These are phyloP conservation scores for Datnioides undecimradiatus DNA, from an alignment of 2,113 vertebrate genomes.

Conservation along the genomic window DNA sequence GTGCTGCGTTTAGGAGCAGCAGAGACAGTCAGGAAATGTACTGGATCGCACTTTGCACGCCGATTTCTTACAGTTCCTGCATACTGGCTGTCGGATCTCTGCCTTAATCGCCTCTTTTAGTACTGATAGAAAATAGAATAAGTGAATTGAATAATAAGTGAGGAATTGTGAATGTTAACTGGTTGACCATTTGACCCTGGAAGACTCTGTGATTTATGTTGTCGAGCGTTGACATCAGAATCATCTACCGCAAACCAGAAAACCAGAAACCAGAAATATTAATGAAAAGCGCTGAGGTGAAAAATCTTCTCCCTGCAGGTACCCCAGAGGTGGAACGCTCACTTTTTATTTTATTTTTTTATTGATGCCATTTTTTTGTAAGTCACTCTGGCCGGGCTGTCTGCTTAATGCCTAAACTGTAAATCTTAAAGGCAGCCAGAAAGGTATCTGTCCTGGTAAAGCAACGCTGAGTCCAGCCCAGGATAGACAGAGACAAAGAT, in stretches of 20 bases:
- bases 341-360: constrained; percentile 10
- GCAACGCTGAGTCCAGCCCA: no score
- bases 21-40: no score
- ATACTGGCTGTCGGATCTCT: neutral
- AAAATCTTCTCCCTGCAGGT: constrained; percentile 5
- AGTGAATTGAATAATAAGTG: neutral
- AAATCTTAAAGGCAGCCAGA: constrained; percentile 14
- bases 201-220: constrained; percentile 28
- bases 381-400: neutral
- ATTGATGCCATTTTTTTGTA: constrained; percentile 13
- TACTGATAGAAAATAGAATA: neutral
- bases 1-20: no score
- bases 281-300: constrained; percentile 7
- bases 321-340: neutral
- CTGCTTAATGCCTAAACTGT: constrained; percentile 20
- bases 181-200: neutral
- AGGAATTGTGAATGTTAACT: constrained; percentile 5
- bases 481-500: neutral
- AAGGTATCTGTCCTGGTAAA: neutral
- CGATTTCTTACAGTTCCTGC: neutral
- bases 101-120: neutral
- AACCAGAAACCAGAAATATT: constrained; percentile 4
- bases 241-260: no score
- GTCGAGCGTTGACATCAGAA: neutral
- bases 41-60: no score